Conservation (phyloP, 92 coral and sea anemone species). For the Zoanthus solanderi region DNA sequence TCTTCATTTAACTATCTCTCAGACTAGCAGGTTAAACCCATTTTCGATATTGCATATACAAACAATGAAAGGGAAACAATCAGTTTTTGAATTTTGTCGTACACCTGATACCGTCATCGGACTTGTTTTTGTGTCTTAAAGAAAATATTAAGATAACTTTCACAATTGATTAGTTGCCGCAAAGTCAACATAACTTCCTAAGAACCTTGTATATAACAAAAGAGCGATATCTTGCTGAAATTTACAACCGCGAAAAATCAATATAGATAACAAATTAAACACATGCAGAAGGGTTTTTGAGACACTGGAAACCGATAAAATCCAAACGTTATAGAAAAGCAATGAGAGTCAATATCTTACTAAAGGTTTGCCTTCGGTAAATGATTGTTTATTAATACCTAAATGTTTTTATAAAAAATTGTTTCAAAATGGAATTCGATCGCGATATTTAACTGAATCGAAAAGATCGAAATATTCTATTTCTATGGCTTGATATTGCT, state of each 20-base stretch:
- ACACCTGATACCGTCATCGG: neutral
- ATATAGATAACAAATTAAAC: neutral
- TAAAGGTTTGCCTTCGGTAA: neutral
- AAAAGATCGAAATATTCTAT: too few relatives aligned
- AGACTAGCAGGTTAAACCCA: too few relatives aligned
- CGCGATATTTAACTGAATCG: too few relatives aligned
- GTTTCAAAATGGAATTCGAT: too few relatives aligned
- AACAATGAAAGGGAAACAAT: too few relatives aligned
- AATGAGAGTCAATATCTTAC: neutral
- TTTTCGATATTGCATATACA: too few relatives aligned
- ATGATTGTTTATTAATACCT: neutral
- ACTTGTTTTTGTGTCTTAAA: neutral
- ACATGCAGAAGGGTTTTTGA: neutral
- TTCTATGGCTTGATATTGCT: too few relatives aligned
- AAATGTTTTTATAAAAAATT: too few relatives aligned
- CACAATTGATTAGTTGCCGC: neutral
- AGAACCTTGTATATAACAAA: neutral
- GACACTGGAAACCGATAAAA: neutral
- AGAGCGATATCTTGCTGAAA: neutral
- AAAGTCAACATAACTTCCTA: conserved; percentile 3
- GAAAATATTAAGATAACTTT: conserved; percentile 16
- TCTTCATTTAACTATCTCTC: too few relatives aligned
- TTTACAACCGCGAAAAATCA: neutral
- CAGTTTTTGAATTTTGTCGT: too few relatives aligned
- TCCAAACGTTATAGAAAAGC: neutral